Base-by-base conservation (phyloP, 2,113 vertebrate species). In the Spizaetus ornatus region DNA sequence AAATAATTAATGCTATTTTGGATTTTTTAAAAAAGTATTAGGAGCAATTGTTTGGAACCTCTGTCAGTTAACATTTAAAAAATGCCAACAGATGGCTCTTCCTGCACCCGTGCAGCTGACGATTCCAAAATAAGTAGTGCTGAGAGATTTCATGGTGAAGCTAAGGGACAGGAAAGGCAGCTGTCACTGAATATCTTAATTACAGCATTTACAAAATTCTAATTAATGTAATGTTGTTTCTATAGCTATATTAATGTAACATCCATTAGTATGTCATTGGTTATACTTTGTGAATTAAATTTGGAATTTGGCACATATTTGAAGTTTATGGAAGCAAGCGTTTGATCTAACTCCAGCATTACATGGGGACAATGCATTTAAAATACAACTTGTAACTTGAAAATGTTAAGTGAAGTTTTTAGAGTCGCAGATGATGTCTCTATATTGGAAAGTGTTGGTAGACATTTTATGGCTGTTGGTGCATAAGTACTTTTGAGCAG, bases 171-270 rank as follows among this genome's bases (percentile, higher is more conserved):
- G 91, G 69, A 97, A 98, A 98, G 97, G 97, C 98, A 98, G 98
- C 98, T 98, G 98, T 97, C 98, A 96, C 92, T 34, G 95, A 97
- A 94, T 98, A 98, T 97, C 98, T 98, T 98, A 98, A 98, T 98
- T 98, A 97, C 97, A 97, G 95, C 92, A 88, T 97, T 98, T 98
- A 97, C 97, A 96, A 97, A 98, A 93, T 97, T 98, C 97, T 98
- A 98, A 98, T 98, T 98, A 98, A 98, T 98, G 91, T 98, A 98
- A 98, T 98, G 97, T 94, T 98, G 94, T 96, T 98, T 98, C 98
- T 98, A 97, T 98, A 97, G 97, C 96, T 97, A 88, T 98, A 98
- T 98, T 98, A 98, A 98, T 98, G 93, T 95, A 96, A 67, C 94
- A 96, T 89, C 97, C 97, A 98, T 98, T 88, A 95, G 95, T 96